Percentiles rank a stretch among this genome's conserved stretches.
phyloP scores from a whole-genome alignment of 23 tunicate species.

The Clavelina lepadiformis region DNA sequence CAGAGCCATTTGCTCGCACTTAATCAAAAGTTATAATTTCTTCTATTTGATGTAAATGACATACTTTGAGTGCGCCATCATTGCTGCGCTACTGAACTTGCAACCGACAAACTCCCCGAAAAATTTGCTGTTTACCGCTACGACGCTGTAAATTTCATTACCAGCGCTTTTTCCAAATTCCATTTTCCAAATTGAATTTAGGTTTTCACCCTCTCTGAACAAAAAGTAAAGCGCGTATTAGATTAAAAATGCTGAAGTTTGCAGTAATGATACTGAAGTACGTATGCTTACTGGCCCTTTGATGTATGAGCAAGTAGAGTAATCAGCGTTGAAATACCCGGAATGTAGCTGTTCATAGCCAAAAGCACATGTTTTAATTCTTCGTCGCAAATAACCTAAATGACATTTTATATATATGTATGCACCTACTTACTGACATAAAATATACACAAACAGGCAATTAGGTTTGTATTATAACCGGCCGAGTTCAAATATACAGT shows the following conservation, averaged over 20 bases:
- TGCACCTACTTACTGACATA: no score
- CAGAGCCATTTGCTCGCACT: no score
- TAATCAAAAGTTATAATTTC: neutral
- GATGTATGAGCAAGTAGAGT: constrained; percentile 98
- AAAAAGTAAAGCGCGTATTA: neutral
- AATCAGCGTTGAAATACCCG: constrained; percentile 88
- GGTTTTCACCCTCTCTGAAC: constrained; percentile 68
- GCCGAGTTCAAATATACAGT: no score
- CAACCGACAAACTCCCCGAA: constrained; percentile 73
- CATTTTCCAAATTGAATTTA: constrained; percentile 60
- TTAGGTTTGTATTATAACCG: no score
- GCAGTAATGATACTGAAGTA: neutral
- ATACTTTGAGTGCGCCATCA: constrained; percentile 80
- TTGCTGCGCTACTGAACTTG: constrained; percentile 58
- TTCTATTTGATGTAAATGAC: neutral
- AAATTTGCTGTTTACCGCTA: constrained; percentile 79
- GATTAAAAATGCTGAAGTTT: neutral
- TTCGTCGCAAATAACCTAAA: constrained; percentile 91
- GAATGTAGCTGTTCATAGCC: constrained; percentile 97
- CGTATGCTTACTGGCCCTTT: constrained; percentile 83
- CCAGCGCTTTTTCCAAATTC: constrained; percentile 95
- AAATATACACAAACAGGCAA: no score
- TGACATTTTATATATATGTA: neutral
- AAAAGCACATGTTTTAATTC: constrained; percentile 92
- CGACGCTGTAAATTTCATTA: constrained; percentile 96